Evolutionary conservation across 2,113 vertebrate genomes (phyloP).

Genomic region (Rattus norvegicus): GRCr8 NC_086027.1:105159501-105160000

Average conservation of each 20-base stretch:
- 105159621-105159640: neutral
- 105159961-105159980: neutral
- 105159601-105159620: neutral
- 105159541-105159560: neutral
- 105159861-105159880: neutral
- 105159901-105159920: neutral
- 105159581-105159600: neutral
- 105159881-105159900: neutral
- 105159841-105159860: neutral
- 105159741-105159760: neutral
- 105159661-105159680: neutral
- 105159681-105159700: neutral
- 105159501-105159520: neutral
- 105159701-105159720: neutral
- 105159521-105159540: neutral
- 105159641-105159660: neutral
- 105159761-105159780: neutral
- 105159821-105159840: neutral
- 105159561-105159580: too few species aligned
- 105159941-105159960: neutral
- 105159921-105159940: neutral
- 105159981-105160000: neutral
- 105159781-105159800: neutral
- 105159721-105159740: neutral
- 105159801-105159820: neutral